These are phyloP conservation scores for Serranochromis macrocephalus DNA, from an alignment of 2,113 vertebrate genomes.

Conservation along the genomic window DNA sequence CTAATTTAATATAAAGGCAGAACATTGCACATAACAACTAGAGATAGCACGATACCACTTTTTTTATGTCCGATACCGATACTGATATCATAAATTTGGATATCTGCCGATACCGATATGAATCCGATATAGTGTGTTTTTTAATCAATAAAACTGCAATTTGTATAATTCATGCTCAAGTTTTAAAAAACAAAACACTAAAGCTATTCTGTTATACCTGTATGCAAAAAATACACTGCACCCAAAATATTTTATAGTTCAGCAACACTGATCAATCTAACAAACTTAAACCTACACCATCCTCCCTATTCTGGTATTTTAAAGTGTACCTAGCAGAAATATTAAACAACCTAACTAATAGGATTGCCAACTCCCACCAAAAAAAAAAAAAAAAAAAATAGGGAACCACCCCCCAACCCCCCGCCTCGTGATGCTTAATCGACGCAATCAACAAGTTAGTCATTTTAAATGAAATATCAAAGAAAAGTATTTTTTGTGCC, in stretches of 20 bases:
- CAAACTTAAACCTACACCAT: background rate
- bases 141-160: background rate
- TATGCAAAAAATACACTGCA: background rate
- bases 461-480: background rate
- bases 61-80: background rate
- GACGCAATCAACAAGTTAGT: background rate
- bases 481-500: background rate
- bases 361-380: fast-evolving
- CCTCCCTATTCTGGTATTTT: background rate
- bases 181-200: background rate
- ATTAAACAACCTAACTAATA: background rate
- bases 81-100: background rate
- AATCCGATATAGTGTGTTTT: background rate
- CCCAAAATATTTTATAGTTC: background rate
- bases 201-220: background rate
- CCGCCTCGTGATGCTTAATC: background rate
- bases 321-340: background rate
- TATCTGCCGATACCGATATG: background rate
- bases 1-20: background rate
- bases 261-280: background rate
- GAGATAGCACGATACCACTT: background rate
- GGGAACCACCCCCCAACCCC: background rate
- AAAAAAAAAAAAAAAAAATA: background rate
- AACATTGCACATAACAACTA: background rate
- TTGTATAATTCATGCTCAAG: background rate